A percentile compares a stretch with the other conserved stretches of the same genome.
These are phyloP conservation scores for Caranx melampygus DNA, from an alignment of 2,113 vertebrate genomes.

Conservation along the genomic window DNA sequence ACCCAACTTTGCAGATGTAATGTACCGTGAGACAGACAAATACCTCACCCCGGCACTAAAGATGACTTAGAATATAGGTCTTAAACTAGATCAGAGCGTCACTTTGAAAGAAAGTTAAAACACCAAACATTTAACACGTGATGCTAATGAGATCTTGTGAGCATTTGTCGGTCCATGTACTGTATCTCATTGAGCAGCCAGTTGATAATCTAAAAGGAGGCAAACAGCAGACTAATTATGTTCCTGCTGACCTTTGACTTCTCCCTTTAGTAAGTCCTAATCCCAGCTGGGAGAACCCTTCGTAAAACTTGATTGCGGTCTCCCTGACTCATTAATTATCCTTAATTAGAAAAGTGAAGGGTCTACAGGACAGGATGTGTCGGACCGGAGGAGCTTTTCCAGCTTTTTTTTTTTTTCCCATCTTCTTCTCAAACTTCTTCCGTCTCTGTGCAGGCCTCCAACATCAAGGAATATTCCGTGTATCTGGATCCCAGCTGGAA, in stretches of 20 bases:
- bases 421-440: slow-evolving; percentile 7
- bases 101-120: neutral
- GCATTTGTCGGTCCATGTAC: neutral
- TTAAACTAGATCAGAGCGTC: slow-evolving; percentile 14
- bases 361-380: slow-evolving; percentile 49
- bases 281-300: slow-evolving; percentile 57
- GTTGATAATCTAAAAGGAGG: slow-evolving; percentile 26
- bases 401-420: neutral
- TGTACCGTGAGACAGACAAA: neutral
- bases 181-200: neutral
- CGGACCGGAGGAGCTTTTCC: slow-evolving; percentile 5
- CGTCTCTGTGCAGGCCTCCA: slow-evolving; percentile 88
- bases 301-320: slow-evolving; percentile 49
- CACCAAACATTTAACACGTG: neutral
- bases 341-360: slow-evolving; percentile 69
- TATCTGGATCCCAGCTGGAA: slow-evolving; percentile 97
- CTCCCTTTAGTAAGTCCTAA: slow-evolving; percentile 67
- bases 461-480: slow-evolving; percentile 98
- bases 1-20: neutral
- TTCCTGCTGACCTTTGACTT: slow-evolving; percentile 58
- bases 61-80: neutral
- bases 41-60: neutral
- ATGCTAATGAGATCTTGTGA: neutral
- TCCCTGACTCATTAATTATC: slow-evolving; percentile 62
- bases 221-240: slow-evolving; percentile 53